Conservation (phyloP, 2,113 vertebrate species). For the Charadrius vociferus region DNA sequence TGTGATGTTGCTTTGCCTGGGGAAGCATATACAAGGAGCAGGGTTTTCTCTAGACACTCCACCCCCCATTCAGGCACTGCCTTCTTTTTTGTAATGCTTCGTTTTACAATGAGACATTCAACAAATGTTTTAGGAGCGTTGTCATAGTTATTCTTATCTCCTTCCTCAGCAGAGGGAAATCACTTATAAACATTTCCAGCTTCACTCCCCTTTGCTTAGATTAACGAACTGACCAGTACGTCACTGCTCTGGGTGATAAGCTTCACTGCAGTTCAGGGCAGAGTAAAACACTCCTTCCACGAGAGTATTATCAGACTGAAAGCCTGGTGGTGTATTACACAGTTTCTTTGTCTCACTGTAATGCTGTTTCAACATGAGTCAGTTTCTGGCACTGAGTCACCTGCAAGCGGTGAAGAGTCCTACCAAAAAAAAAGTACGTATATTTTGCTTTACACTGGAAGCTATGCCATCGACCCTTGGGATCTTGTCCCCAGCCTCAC, state of each 20-base stretch:
- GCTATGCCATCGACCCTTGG: neutral
- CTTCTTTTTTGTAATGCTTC: neutral
- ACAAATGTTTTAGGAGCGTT: constrained; percentile 31
- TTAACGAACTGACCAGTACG: constrained; percentile 6
- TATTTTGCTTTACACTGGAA: neutral
- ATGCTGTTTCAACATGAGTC: constrained; percentile 26
- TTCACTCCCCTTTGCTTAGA: constrained; percentile 42
- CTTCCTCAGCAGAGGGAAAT: constrained; percentile 54
- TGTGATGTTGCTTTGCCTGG: neutral
- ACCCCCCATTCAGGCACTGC: neutral
- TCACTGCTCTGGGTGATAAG: constrained; percentile 45
- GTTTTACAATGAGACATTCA: neutral
- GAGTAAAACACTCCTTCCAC: constrained; percentile 27
- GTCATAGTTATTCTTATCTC: constrained; percentile 64
- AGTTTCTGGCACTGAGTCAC: constrained; percentile 47
- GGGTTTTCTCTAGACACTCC: neutral
- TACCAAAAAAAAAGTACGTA: neutral
- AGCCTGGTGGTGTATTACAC: constrained; percentile 1
- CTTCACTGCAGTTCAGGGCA: neutral
- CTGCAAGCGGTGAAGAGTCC: neutral
- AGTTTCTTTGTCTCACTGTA: constrained; percentile 25
- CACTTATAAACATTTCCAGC: constrained; percentile 54
- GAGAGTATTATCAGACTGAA: neutral
- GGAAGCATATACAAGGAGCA: neutral
- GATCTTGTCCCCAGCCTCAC: neutral